Evolutionary conservation across 2,888 invertebrate genomes (phyloP), one percentile per base, ranked within the genome.

Genomic region (Leptura quadrifasciata): DNA sequence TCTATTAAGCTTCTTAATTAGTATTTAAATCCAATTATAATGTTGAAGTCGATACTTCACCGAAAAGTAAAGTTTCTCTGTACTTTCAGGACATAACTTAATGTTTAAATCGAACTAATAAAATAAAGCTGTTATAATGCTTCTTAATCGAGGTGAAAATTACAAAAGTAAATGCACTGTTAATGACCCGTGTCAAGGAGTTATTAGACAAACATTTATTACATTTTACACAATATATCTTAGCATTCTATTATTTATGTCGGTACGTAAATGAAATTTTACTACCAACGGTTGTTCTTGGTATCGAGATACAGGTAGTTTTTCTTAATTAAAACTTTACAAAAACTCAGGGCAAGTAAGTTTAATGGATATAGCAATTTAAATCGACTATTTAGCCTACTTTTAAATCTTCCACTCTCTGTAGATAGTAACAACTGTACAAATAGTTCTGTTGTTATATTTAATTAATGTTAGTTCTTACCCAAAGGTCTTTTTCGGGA

Each of bases 1-100:
- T 75, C 74, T 70, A 69, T 75, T 75, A 77, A 72, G 58, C 74
- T 68, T 77, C 64, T 63, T 63, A 75, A 77, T 77, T 75, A 75
- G 69, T 72, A 77, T 75, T 77, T 72, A 47, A 77, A 74, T 64
- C 69, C 69, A 58, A 75, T 77, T 72, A 65, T 35, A 71, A 71
- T 24, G 47, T 24, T 31, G 17, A 60, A 52, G 69, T 69, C 55
- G 70, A 65, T 63, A 64, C 47, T 72, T 67, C 72, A 72, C 2
- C 20, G 20, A 39, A 39, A 69, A 52, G 39, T 65, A 21, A 9
- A 65, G 47, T 60, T 60, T 31, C 9, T 31, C 31, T n/a, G 31
- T 27, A 27, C 27, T 31, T 27, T 31, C 31, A 61, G 24, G 27
- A 24, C 15, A 24, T 24, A 67, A 67, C n/a, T 67, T 67, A 27